Evolutionary conservation across 2,797 vertebrate genomes (phyloP), one percentile per base, ranked within the genome.

Genomic region (Pangasius macronema): DNA sequence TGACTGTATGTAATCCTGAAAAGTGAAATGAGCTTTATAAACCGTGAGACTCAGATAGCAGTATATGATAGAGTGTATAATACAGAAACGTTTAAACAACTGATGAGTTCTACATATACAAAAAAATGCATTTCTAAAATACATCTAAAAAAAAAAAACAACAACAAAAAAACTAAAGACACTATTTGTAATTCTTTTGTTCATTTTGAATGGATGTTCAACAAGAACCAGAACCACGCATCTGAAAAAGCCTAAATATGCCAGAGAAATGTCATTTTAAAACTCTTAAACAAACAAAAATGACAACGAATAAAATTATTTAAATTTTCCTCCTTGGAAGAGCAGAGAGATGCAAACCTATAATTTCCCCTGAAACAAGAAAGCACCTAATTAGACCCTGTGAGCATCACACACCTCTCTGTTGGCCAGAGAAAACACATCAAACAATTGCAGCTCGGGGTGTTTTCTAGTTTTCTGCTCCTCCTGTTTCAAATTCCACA

Each of bases 321-420:
- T 88, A 92, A 93, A 93, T 91, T 91, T 91, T 90, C 89, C 90
- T 91, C 89, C 85, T 87, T 91, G 92, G 93, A 93, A 91, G 72
- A 88, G 89, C 91, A 87, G 85, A 88, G 90, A 53, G 86, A 93
- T 91, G 83, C 84, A 91, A 92, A 92, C 92, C 93, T 90, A 84
- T 93, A 93, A 95, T 96, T 94, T 94, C n/a, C 88, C 87, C 53
- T 86, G 89, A 94, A 93, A 94, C 92, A 93, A 94, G 90, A 93
- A 92, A 92, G 91, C 90, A 93, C 92, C 93, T 95, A 94, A 95
- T 95, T 95, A 94, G 90, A 93, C 92, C 93, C 90, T 81, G 83
- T 87, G 89, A 94, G 93, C 88, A 91, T 86, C 90, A 92, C 90
- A 91, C 89, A 91, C 91, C 91, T 94, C 86, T 77, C 87, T 88